Percentiles rank a stretch among this genome's conserved stretches.
Conservation (phyloP, 2,888 invertebrate genomes). For the Nomada lathburiana region DNA sequence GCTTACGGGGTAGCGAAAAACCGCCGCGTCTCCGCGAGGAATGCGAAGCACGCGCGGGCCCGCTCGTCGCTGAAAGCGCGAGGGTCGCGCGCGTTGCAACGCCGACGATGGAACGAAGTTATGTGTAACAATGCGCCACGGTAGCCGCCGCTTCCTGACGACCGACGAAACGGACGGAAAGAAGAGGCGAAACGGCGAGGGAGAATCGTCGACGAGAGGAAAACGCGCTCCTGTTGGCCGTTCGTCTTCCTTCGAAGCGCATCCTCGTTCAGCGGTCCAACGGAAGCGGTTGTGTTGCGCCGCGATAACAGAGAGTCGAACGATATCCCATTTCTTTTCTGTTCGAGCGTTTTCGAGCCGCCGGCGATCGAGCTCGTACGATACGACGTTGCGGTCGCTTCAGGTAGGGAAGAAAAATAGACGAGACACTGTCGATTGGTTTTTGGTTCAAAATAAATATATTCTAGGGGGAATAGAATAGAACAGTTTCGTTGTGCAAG, state of each 20-base stretch:
- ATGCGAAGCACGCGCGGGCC: conserved; percentile 64
- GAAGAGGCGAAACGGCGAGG: conserved; percentile 1
- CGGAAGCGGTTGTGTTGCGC: conserved; percentile 44
- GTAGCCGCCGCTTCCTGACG: conserved; percentile 71
- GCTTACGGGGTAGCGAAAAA: conserved; percentile 15
- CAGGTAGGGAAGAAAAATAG: not conserved
- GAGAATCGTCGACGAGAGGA: conserved; percentile 29
- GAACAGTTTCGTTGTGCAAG: conserved; percentile 5
- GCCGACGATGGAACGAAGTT: conserved; percentile 68
- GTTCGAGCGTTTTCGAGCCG: not conserved
- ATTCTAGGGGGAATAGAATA: conserved; percentile 24
- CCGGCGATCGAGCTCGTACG: not conserved
- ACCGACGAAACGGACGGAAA: conserved; percentile 20
- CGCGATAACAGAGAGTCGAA: conserved; percentile 23
- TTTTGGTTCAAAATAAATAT: conserved; percentile 31
- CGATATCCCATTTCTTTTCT: not conserved
- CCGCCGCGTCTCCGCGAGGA: conserved; percentile 53
- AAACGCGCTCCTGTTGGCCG: conserved; percentile 41
- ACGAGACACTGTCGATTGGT: conserved; percentile 19
- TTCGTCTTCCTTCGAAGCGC: conserved; percentile 31
- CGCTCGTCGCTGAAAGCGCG: conserved; percentile 60
- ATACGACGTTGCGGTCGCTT: not conserved
- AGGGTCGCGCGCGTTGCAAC: conserved; percentile 60
- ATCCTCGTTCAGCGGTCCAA: conserved; percentile 60
- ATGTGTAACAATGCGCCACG: conserved; percentile 62